These are phyloP conservation scores for Porites evermanni DNA, from an alignment of 92 coral and sea anemone genomes.

Conservation along the genomic window DNA sequence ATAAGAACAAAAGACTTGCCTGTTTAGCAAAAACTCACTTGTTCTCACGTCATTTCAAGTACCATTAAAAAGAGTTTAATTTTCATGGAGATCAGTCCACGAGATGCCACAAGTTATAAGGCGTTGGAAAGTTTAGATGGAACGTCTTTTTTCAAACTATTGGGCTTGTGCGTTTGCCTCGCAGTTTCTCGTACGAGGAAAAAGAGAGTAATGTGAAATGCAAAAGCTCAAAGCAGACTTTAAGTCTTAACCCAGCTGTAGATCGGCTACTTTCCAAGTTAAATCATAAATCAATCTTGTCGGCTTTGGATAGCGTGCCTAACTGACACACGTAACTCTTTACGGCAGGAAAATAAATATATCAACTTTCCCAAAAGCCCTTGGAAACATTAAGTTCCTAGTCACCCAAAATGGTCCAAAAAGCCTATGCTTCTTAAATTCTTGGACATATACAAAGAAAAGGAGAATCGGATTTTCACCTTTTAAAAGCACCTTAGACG, in stretches of 20 bases:
- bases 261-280: constrained; percentile 32
- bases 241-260: constrained; percentile 11
- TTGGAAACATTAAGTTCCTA: neutral
- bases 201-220: constrained; percentile 12
- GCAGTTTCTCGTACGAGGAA: constrained; percentile 8
- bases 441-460: no score
- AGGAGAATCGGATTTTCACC: neutral
- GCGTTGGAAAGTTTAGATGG: neutral
- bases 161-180: constrained; percentile 2
- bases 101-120: neutral
- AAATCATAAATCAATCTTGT: constrained; percentile 50
- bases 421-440: neutral
- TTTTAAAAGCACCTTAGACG: neutral
- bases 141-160: neutral
- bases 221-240: constrained; percentile 13
- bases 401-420: neutral
- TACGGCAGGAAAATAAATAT: constrained; percentile 3
- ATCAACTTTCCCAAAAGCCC: neutral
- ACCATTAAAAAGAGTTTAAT: neutral
- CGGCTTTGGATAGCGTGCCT: constrained; percentile 13
- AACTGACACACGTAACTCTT: neutral
- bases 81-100: neutral
- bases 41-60: constrained; percentile 26
- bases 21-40: constrained; percentile 16
- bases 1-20: constrained; percentile 7